Evolutionary conservation across 2,888 invertebrate species (phyloP).

Genomic region (Drosophila recens): DNA sequence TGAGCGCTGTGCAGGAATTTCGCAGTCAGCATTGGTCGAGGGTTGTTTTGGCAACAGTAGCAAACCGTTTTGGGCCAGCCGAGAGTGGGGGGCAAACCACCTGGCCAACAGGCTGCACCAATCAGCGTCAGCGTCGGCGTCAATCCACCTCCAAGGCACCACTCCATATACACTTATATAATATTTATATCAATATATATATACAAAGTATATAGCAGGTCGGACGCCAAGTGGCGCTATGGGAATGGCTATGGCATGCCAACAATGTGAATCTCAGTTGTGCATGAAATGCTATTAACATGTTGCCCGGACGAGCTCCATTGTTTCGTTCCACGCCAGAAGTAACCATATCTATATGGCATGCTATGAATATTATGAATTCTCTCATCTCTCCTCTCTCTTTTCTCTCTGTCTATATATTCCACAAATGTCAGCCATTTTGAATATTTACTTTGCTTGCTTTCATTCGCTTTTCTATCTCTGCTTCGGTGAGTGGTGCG

Average conservation of each 20-base stretch:
- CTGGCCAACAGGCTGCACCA: constrained; percentile 61
- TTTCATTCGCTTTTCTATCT: constrained; percentile 47
- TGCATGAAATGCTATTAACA: constrained; percentile 78
- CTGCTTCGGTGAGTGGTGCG: background rate
- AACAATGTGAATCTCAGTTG: constrained; percentile 74
- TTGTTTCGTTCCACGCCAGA: constrained; percentile 56
- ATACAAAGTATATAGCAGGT: constrained; percentile 21
- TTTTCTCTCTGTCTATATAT: constrained; percentile 23
- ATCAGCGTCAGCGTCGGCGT: constrained; percentile 46
- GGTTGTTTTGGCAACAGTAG: constrained; percentile 79
- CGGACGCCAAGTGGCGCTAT: constrained; percentile 17
- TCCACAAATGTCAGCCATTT: constrained; percentile 80
- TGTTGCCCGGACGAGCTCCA: constrained; percentile 70
- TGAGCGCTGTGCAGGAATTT: constrained; percentile 66
- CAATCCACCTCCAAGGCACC: constrained; percentile 19
- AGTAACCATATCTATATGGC: constrained; percentile 26
- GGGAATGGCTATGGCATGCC: constrained; percentile 45
- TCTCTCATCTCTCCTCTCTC: background rate
- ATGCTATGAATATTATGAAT: constrained; percentile 18
- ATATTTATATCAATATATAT: background rate
- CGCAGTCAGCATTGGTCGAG: constrained; percentile 67
- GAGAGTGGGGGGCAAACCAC: constrained; percentile 51
- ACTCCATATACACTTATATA: constrained; percentile 2
- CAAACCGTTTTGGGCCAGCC: constrained; percentile 38
- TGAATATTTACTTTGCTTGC: constrained; percentile 74